phyloP scores from a whole-genome alignment of 2,113 vertebrate genomes.

The Rhizomys pruinosus region DNA sequence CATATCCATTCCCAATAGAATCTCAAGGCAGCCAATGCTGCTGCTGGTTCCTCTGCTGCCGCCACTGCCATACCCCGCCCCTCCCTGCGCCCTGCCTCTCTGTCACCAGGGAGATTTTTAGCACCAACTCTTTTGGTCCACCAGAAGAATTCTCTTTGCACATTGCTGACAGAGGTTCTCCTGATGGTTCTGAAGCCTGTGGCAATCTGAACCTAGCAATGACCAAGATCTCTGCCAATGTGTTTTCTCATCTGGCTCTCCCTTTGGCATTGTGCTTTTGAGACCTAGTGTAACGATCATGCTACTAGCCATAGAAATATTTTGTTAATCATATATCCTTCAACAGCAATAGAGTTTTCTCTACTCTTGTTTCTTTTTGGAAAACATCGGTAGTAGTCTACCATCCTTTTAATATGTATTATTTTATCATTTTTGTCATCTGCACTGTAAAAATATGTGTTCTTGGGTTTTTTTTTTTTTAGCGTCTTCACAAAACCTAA shows the following conservation, averaged over 20 bases:
- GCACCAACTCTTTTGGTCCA: background rate
- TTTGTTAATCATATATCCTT: background rate
- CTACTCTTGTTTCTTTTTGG: background rate
- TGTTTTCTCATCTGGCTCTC: background rate
- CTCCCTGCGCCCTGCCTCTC: background rate
- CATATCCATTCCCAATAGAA: background rate
- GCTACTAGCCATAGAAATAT: background rate
- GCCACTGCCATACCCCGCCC: background rate
- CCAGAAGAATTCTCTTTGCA: background rate
- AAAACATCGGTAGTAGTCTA: background rate
- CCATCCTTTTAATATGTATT: background rate
- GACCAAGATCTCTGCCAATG: background rate
- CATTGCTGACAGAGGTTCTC: background rate
- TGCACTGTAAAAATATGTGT: background rate
- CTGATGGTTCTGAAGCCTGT: background rate
- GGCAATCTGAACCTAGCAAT: background rate
- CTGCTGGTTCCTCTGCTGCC: background rate
- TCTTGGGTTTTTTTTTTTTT: background rate
- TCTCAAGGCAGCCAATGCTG: background rate
- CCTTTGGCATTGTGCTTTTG: constrained; percentile 26
- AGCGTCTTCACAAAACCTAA: background rate
- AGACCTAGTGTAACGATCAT: background rate
- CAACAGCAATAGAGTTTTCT: background rate
- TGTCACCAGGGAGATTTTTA: background rate
- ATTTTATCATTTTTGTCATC: background rate